Evolutionary conservation across 2,888 invertebrate species (phyloP), one percentile per base, ranked within the genome.

Genomic region (Apodemia zela): DNA sequence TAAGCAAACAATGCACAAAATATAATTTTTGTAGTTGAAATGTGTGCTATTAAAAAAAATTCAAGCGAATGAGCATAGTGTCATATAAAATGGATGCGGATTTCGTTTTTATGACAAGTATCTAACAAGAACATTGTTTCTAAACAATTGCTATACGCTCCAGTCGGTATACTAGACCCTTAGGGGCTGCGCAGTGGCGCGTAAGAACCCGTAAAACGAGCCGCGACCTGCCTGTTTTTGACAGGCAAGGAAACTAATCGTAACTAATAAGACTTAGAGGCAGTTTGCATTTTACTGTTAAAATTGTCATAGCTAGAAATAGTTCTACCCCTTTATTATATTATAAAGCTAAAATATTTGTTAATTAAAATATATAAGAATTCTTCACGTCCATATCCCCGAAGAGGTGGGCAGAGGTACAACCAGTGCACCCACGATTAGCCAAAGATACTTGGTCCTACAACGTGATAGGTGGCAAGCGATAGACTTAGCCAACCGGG

Each of bases 191-290:
- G 82, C 86, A 88, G 64, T 77, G 80, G 75, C 72, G 85, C 85
- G 88, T 84, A 72, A 87, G 81, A 76, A 75, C 79, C 82, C 81
- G 72, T 82, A 78, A 80, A 82, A 78, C 75, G 72, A 75, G 72
- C 79, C 79, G 73, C 75, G 51, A 51, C 51, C 51, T 51, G 76
- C 76, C 79, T 87, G 87, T 75, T 73, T 70, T 79, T 86, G 87
- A 86, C 88, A 87, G 85, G 72, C 77, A 77, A 82, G 80, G 80
- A 82, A 86, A 86, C 84, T 84, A 87, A 86, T 87, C 82, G 84
- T 79, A 81, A 80, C 80, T 80, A 79, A 81, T 81, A 85, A 73
- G 76, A 69, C 66, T 69, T 67, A 25, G 54, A 21, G 21, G 13
- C 25, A 68, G 68, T 67, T 67, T 69, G 65, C 67, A 71, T 69